Base-by-base conservation (phyloP, 2,113 vertebrate genomes). In the Grammomys surdaster region DNA sequence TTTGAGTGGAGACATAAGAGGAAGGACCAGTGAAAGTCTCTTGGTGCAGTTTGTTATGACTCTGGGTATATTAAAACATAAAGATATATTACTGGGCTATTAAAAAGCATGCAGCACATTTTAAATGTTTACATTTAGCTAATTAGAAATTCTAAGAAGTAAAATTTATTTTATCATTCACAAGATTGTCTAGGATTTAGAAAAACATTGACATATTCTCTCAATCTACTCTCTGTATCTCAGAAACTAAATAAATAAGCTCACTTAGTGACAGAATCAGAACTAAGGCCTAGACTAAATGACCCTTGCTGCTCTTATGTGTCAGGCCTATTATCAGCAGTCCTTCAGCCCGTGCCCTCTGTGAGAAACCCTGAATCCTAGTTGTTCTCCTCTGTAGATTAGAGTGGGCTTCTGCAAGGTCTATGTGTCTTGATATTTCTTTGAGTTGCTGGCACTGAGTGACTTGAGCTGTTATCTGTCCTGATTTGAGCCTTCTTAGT, bases 271-370 rank as follows among this genome's bases (percentile, higher is more conserved):
- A 95, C 95, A 89, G 94, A 82, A 93, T 93, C 31, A 51, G n/a
- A 96, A 77, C 77, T 91, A 90, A 91, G 67, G 56, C 13, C 67
- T 82, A 89, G 95, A 95, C 95, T 94, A 91, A 97, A 96, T 92
- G 96, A 90, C 73, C 72, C 11, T 80, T 63, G 22, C 14, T 82
- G 56, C 2, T 33, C 9, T 33, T 82, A 9, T 3, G 17, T 1
- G 36, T 73, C 69, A 93, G 26, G 43, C 7, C 12, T 17, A n/a
- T 97, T 97, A 95, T 95, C 94, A 78, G 69, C 22, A 46, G 76
- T 46, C 84, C 67, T 58, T 89, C 28, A 89, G 76, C 36, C n/a
- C 56, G 36, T 88, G 31, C 7, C 92, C 85, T 93, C 58, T 26
- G 72, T 36, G 69, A 54, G 40, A 89, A 81, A 36, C 63, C 70